Conservation (phyloP, 2,888 invertebrate species). For the Sthenelais limicola region DNA sequence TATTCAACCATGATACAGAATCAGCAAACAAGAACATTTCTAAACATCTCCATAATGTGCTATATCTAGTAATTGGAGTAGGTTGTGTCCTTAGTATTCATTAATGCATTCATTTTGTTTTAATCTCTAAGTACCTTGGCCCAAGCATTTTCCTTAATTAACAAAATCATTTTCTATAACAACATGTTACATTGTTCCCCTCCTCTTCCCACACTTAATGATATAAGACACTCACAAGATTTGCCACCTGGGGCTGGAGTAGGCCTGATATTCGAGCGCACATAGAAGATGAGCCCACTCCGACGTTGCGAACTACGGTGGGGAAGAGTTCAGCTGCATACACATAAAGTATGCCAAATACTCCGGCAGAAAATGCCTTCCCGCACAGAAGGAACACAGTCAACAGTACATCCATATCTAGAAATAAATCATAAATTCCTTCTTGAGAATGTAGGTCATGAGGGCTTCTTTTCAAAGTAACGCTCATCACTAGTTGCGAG, state of each 20-base stretch:
- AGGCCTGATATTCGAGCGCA: slow-evolving; percentile 21
- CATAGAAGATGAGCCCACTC: slow-evolving; percentile 42
- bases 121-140: too few species aligned
- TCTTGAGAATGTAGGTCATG: too few species aligned
- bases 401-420: slow-evolving; percentile 34
- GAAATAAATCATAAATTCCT: too few species aligned
- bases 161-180: not conserved
- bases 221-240: slow-evolving; percentile 11
- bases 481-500: too few species aligned
- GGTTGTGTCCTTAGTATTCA: too few species aligned
- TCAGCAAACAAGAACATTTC: too few species aligned
- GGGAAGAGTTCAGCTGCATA: slow-evolving; percentile 41
- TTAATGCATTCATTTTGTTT: too few species aligned
- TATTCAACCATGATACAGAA: too few species aligned
- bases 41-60: too few species aligned
- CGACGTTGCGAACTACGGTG: slow-evolving; percentile 38
- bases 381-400: slow-evolving; percentile 30
- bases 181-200: not conserved
- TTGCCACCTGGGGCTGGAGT: slow-evolving; percentile 39
- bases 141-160: too few species aligned
- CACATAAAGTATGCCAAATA: slow-evolving; percentile 37
- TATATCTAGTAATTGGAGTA: too few species aligned
- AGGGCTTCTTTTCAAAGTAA: too few species aligned
- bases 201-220: not conserved
- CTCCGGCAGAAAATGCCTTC: slow-evolving; percentile 19